Base-by-base conservation (phyloP, 30 jellyfish, hydroid and myxozoan species). In the Hydractinia echinata region DNA sequence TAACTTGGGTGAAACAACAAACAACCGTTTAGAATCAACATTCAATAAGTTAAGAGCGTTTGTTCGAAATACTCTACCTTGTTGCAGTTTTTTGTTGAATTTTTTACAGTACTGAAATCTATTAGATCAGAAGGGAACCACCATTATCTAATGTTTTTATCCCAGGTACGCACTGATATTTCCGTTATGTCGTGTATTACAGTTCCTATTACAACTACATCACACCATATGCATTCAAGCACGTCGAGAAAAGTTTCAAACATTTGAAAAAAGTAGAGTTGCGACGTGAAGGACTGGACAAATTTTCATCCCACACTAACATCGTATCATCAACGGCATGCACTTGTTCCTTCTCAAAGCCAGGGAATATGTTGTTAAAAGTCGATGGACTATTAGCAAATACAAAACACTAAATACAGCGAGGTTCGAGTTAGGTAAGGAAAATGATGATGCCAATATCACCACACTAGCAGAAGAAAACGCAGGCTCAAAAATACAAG, bases 1-100 rank as follows among this genome's bases (percentile, higher is more conserved):
- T 15, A 84, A 84, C 53, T 64, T 76, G 51, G 89, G 89, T 39
- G 89, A 84, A 76, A 76, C 89, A 58, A 84, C 93, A 15, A 84
- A 84, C 54, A 84, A 84, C 56, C 72, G 93, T 10, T 61, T 84
- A 20, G 93, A 84, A 61, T 56, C 68, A 9, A 56, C 68, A 9
- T 56, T 56, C 15, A 15, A 56, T 15, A 56, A 56, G 15, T n/a
- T n/a, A n/a, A n/a, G n/a, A n/a, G n/a, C n/a, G n/a, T n/a, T n/a
- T n/a, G n/a, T n/a, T n/a, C 68, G 15, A 56, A 56, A 56, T 15
- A 56, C 61, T 30, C 85, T 52, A 76, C 62, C 76, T 18, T 84
- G 71, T 7, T 48, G 84, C 83, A 76, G 61, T 84, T 84, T 67
- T 76, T 83, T 30, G 50, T n/a, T 76, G 88, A 76, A 18, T 84